Percentiles rank a stretch among this genome's conserved stretches.
Conservation (phyloP, 2,888 invertebrate species). For the Heliconius aoede region DNA sequence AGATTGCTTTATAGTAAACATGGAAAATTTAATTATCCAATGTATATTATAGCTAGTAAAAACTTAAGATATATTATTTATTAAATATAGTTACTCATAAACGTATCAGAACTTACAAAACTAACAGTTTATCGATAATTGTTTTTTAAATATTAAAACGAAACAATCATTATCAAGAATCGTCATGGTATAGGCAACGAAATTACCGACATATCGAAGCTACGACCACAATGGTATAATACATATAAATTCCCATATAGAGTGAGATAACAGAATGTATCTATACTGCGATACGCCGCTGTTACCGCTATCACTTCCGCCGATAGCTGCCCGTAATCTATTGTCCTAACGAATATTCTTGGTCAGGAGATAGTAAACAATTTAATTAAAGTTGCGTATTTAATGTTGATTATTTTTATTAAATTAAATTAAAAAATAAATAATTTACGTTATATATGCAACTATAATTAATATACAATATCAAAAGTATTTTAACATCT, state of each 20-base stretch:
- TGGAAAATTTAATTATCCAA: background rate
- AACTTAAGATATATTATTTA: background rate
- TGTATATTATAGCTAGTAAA: background rate
- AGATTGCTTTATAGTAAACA: background rate
- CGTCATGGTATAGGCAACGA: slow-evolving; percentile 16
- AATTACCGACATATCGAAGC: slow-evolving; percentile 32
- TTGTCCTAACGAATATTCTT: slow-evolving; percentile 56
- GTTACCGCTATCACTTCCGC: slow-evolving; percentile 79
- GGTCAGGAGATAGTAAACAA: slow-evolving; percentile 33
- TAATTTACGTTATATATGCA: too few species aligned
- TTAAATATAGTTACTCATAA: too few species aligned
- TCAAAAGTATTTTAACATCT: background rate
- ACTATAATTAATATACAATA: too few species aligned
- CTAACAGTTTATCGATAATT: background rate
- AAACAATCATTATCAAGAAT: slow-evolving; percentile 3
- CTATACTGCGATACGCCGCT: slow-evolving; percentile 73
- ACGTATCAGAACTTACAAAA: background rate
- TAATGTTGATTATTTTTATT: background rate
- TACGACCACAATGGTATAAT: slow-evolving; percentile 49
- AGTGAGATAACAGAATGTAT: slow-evolving; percentile 73
- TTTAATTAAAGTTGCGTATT: slow-evolving; percentile 18
- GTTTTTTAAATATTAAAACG: background rate
- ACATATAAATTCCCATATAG: slow-evolving; percentile 70
- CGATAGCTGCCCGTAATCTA: slow-evolving; percentile 73
- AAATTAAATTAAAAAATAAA: too few species aligned